Base-by-base conservation (phyloP, 2,888 invertebrate genomes). In the Euzophera pinguis region DNA sequence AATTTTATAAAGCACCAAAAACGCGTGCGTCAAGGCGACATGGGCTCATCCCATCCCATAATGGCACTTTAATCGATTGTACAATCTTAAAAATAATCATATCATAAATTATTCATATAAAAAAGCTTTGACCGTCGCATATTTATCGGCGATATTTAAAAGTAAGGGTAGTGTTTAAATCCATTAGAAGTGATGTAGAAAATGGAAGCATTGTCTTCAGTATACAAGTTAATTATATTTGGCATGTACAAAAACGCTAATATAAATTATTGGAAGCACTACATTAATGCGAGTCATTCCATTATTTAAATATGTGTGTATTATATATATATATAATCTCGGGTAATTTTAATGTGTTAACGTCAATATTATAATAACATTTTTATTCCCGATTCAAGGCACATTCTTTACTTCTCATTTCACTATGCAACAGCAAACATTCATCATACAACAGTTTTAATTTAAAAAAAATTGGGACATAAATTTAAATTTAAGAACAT, bases 221-320 rank as follows among this genome's bases (percentile, higher is more conserved):
- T 45, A 2, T 45, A 29, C 29, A 45, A 8, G 22, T 45, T 43
- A 65, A 62, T 60, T 59, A 51, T 73, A 72, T 79, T 82, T 81
- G 75, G 75, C 74, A 75, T 79, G 70, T 67, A 68, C 61, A 73
- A 62, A 63, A 65, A 59, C 52, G 63, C 61, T 61, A 58, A 58
- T 61, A 59, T 56, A 63, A 60, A 71, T 54, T 68, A 69, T 69
- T 78, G 82, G 83, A 84, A 84, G 84, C 82, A 72, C 82, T 80
- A 75, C 62, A 59, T 62, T 62, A 65, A 64, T 39, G 12, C 41
- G 16, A 50, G 29, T 12, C 22, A 37, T 32, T 47, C 10, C 32
- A 37, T 45, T 42, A 64, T 64, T 53, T 69, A 64, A 55, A 58
- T 13, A 3, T 16, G 41, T 34, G 45, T 43, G 29, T 43, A 13